Base-by-base conservation (phyloP, 2,113 vertebrate species). In the Gadus macrocephalus region DNA sequence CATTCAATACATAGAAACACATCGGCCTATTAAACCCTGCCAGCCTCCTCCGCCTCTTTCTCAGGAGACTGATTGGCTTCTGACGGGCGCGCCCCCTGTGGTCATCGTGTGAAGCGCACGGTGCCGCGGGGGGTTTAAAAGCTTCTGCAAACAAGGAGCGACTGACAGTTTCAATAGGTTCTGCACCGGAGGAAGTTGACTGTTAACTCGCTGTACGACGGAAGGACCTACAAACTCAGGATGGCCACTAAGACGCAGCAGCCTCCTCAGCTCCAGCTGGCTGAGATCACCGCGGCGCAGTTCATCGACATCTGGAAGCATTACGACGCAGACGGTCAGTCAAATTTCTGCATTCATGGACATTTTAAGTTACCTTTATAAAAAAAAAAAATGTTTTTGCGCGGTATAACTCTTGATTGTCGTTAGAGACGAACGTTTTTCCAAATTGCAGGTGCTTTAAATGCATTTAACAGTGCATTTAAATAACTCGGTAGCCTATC, bases 281-380 rank as follows among this genome's bases (percentile, higher is more conserved):
- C 95, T 2, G 96, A 97, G 88, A 91, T 98, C 85, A 96, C 95
- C 53, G 95, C 96, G 0, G 88, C 93, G 71, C 96, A 98, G 91
- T 98, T 98, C 91, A 91, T 96, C 88, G 95, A 96, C 79, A 95
- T 98, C 87, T 98, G 96, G 96, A 94, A 94, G 68, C 96, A 95
- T 78, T 98, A 94, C 75, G 96, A 98, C 53, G 82, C 92, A 61
- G 96, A 97, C 84, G 96, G 96, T 97, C 85, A 95, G 14, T 56
- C 6, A 56, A 4, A 5, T 35, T 35, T 3, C 4, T 35, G 31
- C 4, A 35, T 35, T 35, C 5, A 60, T 12, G 14, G 3, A 58
- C 16, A n/a, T 58, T 17, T 16, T 58, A 58, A 58, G 55, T 49
- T 49, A 17, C 55, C 16, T 9, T 17, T 3, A 58, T n/a, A 7